Conservation (phyloP, 2,113 vertebrate genomes). For the Neodontobutis hainanensis region DNA sequence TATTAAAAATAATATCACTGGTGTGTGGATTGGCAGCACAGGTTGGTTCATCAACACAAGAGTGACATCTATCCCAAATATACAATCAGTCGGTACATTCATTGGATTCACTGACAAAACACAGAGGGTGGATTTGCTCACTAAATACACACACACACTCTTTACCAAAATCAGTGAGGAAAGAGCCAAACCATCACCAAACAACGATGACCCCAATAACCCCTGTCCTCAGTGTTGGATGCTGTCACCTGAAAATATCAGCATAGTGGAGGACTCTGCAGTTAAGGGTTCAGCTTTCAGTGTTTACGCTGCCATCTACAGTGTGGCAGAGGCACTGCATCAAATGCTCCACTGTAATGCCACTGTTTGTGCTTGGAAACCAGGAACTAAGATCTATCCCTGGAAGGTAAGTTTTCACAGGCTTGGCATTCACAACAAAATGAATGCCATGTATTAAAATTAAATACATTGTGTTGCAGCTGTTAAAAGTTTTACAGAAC, state of each 20-base stretch:
- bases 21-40: constrained; percentile 88
- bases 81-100: constrained; percentile 82
- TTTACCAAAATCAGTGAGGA: constrained; percentile 65
- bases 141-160: constrained; percentile 55
- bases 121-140: constrained; percentile 54
- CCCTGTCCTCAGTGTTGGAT: constrained; percentile 74
- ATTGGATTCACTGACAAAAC: constrained; percentile 74
- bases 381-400: constrained; percentile 65
- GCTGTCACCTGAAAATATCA: constrained; percentile 64
- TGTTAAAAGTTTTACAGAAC: constrained; percentile 67
- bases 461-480: constrained; percentile 45
- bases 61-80: constrained; percentile 56
- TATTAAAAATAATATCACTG: constrained; percentile 72
- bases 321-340: constrained; percentile 85
- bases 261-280: not conserved
- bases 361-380: constrained; percentile 11
- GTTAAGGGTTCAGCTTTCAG: constrained; percentile 69
- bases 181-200: not conserved
- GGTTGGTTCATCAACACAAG: constrained; percentile 75
- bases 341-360: constrained; percentile 73
- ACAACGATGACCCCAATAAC: constrained; percentile 16
- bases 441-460: not conserved
- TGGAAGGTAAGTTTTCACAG: constrained; percentile 80
- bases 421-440: no score
- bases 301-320: constrained; percentile 80